Evolutionary conservation across 2,888 invertebrate species (phyloP).

Genomic region (Drosophila pullipes): DNA sequence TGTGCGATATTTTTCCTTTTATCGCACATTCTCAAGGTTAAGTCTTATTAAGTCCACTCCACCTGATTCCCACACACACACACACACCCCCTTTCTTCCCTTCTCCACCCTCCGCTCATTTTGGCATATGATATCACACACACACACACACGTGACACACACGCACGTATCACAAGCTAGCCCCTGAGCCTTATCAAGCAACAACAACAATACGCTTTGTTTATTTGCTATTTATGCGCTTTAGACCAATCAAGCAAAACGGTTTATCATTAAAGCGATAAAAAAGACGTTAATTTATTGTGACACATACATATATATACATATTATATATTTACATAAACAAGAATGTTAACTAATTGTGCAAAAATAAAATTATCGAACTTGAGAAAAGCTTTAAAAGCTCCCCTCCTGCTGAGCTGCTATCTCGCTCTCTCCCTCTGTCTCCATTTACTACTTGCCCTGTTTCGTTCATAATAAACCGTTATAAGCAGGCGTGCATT

Average conservation of each 20-base stretch:
- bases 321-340: conserved; percentile 28
- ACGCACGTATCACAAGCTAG: conserved; percentile 27
- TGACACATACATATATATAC: conserved; percentile 22
- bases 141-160: conserved; percentile 1
- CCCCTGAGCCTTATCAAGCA: conserved; percentile 38
- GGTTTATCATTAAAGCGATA: conserved; percentile 76
- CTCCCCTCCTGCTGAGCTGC: neutral
- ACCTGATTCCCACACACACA: conserved; percentile 38
- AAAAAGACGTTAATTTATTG: conserved; percentile 79
- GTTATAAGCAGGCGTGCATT: conserved; percentile 51
- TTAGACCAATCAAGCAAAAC: conserved; percentile 80
- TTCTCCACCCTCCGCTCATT: conserved; percentile 3
- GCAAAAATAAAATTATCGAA: conserved; percentile 40
- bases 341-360: conserved; percentile 60
- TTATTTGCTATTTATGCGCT: conserved; percentile 76
- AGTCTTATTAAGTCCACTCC: conserved; percentile 24
- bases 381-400: conserved; percentile 51
- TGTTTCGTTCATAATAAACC: conserved; percentile 46
- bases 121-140: conserved; percentile 60
- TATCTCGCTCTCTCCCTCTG: neutral
- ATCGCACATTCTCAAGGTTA: conserved; percentile 40
- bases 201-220: conserved; percentile 59
- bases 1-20: conserved; percentile 14
- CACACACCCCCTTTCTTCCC: neutral
- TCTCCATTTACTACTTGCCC: conserved; percentile 5